phyloP scores from a whole-genome alignment of 2,113 vertebrate genomes.

The Forbesichthys papilliferus region DNA sequence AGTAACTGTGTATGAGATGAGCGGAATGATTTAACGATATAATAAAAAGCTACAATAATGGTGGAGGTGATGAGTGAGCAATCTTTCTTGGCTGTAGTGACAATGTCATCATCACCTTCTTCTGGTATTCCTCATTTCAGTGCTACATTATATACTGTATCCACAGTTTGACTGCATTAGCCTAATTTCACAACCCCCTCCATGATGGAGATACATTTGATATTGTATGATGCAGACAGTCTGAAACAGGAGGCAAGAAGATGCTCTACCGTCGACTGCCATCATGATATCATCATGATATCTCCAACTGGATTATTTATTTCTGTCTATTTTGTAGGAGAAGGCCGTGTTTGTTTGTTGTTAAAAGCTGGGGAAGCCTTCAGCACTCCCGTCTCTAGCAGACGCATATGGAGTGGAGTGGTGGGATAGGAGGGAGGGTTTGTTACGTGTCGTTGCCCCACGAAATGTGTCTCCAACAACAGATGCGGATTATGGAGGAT shows the following conservation, averaged over 20 bases:
- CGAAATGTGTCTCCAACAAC: too few species aligned
- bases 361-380: neutral
- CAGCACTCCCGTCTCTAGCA: neutral
- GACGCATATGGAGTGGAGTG: neutral
- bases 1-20: too few species aligned
- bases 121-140: neutral
- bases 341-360: neutral
- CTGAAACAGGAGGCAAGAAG: neutral
- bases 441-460: too few species aligned
- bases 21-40: too few species aligned
- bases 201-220: neutral
- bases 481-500: too few species aligned
- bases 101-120: neutral
- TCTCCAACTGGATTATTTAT: neutral
- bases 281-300: neutral
- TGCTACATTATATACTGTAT: neutral
- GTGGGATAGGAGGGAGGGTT: too few species aligned
- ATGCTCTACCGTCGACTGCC: too few species aligned
- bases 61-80: neutral
- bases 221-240: neutral
- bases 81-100: neutral
- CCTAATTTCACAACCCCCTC: neutral
- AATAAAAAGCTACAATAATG: neutral
- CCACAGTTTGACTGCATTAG: neutral
- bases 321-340: neutral